Conservation (phyloP, 2,888 invertebrate species). For the Protophormia terraenovae region DNA sequence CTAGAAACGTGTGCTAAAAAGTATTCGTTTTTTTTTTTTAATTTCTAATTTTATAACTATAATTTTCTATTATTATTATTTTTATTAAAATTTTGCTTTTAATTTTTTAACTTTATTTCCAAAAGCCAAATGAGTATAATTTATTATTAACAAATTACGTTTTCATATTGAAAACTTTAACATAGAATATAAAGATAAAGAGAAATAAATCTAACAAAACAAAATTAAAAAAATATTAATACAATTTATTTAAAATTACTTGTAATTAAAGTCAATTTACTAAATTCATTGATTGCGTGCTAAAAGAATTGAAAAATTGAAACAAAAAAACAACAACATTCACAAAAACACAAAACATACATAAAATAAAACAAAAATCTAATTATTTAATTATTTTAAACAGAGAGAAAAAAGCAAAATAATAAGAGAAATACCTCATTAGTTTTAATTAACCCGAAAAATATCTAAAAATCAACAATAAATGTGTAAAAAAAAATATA, state of each 20-base stretch:
- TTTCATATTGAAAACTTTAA: conserved; percentile 67
- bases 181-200: background rate
- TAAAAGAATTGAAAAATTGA: conserved; percentile 35
- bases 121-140: conserved; percentile 50
- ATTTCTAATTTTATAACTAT: conserved; percentile 1
- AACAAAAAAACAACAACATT: conserved; percentile 15
- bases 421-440: conserved; percentile 77
- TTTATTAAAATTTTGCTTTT: background rate
- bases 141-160: conserved; percentile 35
- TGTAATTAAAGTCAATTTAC: conserved; percentile 74
- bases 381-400: conserved; percentile 38
- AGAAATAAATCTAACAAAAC: background rate
- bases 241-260: conserved; percentile 51
- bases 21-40: background rate
- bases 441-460: conserved; percentile 73
- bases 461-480: conserved; percentile 4
- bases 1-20: conserved; percentile 38
- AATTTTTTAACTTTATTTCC: background rate
- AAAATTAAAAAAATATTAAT: conserved; percentile 14
- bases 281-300: conserved; percentile 75
- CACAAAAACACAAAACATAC: conserved; percentile 1
- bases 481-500: conserved; percentile 20
- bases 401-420: conserved; percentile 21
- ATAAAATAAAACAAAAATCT: conserved; percentile 18
- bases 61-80: background rate